A percentile compares a stretch with the other conserved stretches of the same genome.
These are phyloP conservation scores for Theonella swinhoei DNA, from an alignment of 37 sponge, comb jelly and placozoan genomes.

Conservation along the genomic window DNA sequence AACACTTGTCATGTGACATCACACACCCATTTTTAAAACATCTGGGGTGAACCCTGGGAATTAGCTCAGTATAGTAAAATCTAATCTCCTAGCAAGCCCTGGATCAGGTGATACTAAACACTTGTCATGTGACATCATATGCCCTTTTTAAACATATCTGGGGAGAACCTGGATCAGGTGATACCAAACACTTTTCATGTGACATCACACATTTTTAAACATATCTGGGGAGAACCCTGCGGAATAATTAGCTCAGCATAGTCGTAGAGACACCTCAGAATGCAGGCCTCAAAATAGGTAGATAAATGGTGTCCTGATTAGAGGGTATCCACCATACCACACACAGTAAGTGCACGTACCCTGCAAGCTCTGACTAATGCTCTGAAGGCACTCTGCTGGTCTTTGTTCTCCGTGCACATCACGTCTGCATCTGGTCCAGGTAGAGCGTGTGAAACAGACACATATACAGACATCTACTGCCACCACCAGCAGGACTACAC, in stretches of 20 bases:
- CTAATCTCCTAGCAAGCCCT: constrained; percentile 65
- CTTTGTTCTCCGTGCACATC: constrained; percentile 38
- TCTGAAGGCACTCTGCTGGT: constrained; percentile 34
- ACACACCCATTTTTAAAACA: not conserved
- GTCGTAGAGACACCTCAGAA: too few species aligned
- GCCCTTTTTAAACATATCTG: not conserved
- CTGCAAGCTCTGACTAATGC: constrained; percentile 23
- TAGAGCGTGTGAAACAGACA: not conserved
- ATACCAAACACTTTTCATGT: not conserved
- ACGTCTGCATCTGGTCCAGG: constrained; percentile 65
- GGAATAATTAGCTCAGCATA: not conserved
- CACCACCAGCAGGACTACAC: too few species aligned
- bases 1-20: not conserved
- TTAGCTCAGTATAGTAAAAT: not conserved
- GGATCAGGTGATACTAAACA: not conserved
- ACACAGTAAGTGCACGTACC: too few species aligned
- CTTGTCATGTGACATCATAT: not conserved
- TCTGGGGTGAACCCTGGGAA: not conserved
- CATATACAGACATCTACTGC: too few species aligned
- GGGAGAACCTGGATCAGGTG: constrained; percentile 16
- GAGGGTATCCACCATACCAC: too few species aligned
- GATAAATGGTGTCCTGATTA: too few species aligned
- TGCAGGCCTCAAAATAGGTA: too few species aligned
- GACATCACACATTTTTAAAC: not conserved
- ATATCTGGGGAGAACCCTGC: not conserved